phyloP scores from a whole-genome alignment of 2,888 invertebrate genomes.

The Subacronicta megacephala region DNA sequence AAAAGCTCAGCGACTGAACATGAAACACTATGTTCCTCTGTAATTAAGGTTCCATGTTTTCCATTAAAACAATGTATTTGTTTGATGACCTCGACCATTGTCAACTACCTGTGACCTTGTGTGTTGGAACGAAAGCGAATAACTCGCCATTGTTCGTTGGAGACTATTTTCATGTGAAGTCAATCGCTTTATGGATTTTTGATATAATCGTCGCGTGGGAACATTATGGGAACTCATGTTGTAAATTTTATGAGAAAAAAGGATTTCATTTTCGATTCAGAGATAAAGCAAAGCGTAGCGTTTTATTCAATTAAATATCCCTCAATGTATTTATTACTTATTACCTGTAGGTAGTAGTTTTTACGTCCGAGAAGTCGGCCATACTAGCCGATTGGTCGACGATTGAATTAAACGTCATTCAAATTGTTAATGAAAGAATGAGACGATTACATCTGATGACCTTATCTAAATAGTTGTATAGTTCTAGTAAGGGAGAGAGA shows the following conservation, averaged over 20 bases:
- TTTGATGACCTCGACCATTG: slow-evolving; percentile 42
- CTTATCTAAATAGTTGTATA: too few relatives aligned
- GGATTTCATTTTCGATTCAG: too few relatives aligned
- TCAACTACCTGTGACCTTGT: slow-evolving; percentile 48
- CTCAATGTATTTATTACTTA: too few relatives aligned
- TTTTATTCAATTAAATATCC: too few relatives aligned
- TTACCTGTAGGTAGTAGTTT: too few relatives aligned
- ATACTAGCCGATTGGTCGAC: too few relatives aligned
- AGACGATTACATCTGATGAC: too few relatives aligned
- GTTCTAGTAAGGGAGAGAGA: too few relatives aligned
- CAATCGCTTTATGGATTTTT: slow-evolving; percentile 41
- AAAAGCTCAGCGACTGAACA: background rate
- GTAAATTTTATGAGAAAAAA: slow-evolving; percentile 7
- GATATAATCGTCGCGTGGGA: slow-evolving; percentile 38
- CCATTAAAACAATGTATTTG: slow-evolving; percentile 41
- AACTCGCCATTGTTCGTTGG: slow-evolving; percentile 30
- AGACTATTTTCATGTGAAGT: slow-evolving; percentile 44
- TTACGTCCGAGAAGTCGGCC: too few relatives aligned
- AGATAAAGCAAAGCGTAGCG: too few relatives aligned
- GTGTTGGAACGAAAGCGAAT: slow-evolving; percentile 32
- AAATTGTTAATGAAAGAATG: too few relatives aligned
- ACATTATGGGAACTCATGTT: slow-evolving; percentile 2
- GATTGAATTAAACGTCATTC: too few relatives aligned
- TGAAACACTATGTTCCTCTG: slow-evolving; percentile 3
- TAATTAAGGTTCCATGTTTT: slow-evolving; percentile 33